phyloP scores from a whole-genome alignment of 2,113 vertebrate species.

The Cryptoleucopteryx plumbea region DNA sequence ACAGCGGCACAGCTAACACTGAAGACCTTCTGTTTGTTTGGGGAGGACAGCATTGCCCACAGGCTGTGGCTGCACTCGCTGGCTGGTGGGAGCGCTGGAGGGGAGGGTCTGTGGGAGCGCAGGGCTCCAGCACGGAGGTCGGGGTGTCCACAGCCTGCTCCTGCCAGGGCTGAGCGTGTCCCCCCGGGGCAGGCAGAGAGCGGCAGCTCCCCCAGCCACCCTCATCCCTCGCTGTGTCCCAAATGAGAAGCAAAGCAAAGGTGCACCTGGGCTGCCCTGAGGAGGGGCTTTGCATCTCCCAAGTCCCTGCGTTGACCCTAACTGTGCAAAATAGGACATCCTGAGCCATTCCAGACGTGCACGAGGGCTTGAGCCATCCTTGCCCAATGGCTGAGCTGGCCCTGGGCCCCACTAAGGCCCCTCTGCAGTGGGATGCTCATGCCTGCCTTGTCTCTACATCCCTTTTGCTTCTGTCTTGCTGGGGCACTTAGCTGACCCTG shows the following conservation, averaged over 20 bases:
- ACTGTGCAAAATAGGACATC: neutral
- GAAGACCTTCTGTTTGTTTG: accelerated
- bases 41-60: neutral
- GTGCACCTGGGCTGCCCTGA: neutral
- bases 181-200: neutral
- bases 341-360: neutral
- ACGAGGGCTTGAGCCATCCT: neutral
- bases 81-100: neutral
- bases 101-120: neutral
- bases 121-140: neutral
- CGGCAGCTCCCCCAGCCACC: neutral
- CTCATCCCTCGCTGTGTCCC: neutral
- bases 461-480: neutral
- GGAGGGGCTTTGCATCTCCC: neutral
- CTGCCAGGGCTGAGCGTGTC: neutral
- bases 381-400: neutral
- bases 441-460: neutral
- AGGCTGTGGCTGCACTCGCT: neutral
- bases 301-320: neutral
- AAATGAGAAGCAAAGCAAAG: neutral
- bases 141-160: neutral
- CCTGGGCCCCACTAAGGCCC: neutral
- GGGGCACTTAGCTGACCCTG: neutral
- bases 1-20: neutral
- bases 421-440: neutral